These are phyloP conservation scores for Heliconius sara DNA, from an alignment of 2,888 invertebrate genomes.

Conservation along the genomic window DNA sequence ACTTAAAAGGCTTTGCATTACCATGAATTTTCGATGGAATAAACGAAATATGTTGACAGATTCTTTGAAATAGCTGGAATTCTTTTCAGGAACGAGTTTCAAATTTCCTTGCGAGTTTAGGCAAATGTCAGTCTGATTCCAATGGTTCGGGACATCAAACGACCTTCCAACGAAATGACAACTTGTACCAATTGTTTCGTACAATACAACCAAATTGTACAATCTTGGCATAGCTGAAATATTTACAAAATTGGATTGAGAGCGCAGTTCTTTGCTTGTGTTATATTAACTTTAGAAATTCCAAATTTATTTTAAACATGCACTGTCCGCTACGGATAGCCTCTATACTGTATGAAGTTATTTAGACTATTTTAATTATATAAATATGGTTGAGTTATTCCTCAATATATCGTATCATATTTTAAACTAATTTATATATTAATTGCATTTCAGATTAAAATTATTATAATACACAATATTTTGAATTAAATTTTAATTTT, in stretches of 20 bases:
- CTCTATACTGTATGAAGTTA: no score
- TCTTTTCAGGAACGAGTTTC: conserved; percentile 50
- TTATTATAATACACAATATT: no score
- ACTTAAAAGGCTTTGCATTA: conserved; percentile 53
- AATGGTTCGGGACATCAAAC: conserved; percentile 54
- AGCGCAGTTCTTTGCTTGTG: conserved; percentile 44
- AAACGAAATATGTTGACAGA: conserved; percentile 53
- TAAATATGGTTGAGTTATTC: neutral
- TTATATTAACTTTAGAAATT: conserved; percentile 24
- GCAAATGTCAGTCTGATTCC: conserved; percentile 52
- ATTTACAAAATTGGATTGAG: conserved; percentile 61
- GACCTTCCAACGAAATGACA: conserved; percentile 55
- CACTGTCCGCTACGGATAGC: neutral
- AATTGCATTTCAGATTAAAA: no score
- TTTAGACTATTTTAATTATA: no score
- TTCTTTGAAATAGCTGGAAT: conserved; percentile 50
- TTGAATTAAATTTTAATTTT: no score
- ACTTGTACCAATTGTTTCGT: conserved; percentile 63
- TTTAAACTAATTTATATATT: neutral
- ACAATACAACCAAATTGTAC: conserved; percentile 66
- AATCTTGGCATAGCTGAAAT: conserved; percentile 59
- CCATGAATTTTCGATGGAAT: conserved; percentile 54
- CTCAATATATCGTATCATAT: neutral
- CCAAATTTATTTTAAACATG: conserved; percentile 19
- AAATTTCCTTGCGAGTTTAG: conserved; percentile 51